phyloP scores from a whole-genome alignment of 2,113 vertebrate species.

The Chamaetylas fuelleborni region DNA sequence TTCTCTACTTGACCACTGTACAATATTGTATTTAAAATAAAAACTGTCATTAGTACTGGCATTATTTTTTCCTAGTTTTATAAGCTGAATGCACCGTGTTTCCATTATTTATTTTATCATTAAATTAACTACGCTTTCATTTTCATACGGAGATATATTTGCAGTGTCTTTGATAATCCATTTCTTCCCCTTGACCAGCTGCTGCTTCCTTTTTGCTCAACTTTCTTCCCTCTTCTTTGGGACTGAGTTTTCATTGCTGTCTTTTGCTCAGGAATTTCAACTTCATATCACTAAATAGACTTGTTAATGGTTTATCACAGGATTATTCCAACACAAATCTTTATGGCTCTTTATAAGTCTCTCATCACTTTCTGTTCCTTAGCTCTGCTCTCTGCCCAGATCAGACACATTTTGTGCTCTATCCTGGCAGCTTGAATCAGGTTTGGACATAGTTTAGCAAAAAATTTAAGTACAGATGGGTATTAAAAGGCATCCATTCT shows the following conservation, averaged over 20 bases:
- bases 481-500: background rate
- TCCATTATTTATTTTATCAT: background rate
- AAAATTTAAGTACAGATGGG: background rate
- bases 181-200: background rate
- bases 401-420: background rate
- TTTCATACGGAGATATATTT: background rate
- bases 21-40: background rate
- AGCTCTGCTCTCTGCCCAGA: background rate
- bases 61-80: background rate
- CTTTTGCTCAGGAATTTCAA: background rate
- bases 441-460: background rate
- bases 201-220: background rate
- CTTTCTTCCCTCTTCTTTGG: background rate
- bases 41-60: background rate
- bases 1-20: background rate
- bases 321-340: background rate
- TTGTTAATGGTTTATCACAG: background rate
- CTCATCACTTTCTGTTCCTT: background rate
- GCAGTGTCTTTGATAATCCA: background rate
- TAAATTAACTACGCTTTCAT: background rate
- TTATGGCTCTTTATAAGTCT: background rate
- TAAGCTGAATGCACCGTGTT: background rate
- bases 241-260: background rate
- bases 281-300: background rate
- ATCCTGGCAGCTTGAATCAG: background rate